Conservation (phyloP, 1,140 invertebrate species). For the Drosophila aff. region DNA sequence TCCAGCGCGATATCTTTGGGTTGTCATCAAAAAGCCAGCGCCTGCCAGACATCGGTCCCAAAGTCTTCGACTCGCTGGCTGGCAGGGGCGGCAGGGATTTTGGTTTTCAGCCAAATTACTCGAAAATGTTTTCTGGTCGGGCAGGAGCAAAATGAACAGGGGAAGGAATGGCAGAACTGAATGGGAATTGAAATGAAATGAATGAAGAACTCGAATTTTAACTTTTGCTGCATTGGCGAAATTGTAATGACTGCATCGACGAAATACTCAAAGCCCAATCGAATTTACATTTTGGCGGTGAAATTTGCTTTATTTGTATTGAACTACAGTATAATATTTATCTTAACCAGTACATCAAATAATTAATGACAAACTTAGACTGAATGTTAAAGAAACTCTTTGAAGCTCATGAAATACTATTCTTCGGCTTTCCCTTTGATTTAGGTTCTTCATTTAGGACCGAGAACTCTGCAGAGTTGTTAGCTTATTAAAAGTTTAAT, state of each 20-base stretch:
- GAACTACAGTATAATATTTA: not conserved
- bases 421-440: not conserved
- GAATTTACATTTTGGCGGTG: constrained; percentile 32
- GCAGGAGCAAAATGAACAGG: not conserved
- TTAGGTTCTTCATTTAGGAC: constrained; percentile 32
- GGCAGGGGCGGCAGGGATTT: constrained; percentile 33
- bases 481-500: constrained; percentile 56
- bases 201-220: constrained; percentile 55
- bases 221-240: constrained; percentile 64
- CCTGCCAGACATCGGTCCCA: constrained; percentile 43
- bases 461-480: not conserved
- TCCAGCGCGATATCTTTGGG: constrained; percentile 65
- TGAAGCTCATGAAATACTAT: not conserved
- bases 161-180: constrained; percentile 35
- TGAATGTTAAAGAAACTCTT: too few relatives aligned
- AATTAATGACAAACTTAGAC: not conserved
- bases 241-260: constrained; percentile 61
- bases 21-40: constrained; percentile 77
- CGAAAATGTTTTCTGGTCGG: constrained; percentile 34
- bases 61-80: not conserved
- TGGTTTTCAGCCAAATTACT: constrained; percentile 75
- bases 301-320: constrained; percentile 16
- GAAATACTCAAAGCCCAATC: constrained; percentile 19
- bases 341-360: not conserved
- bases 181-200: constrained; percentile 74